A percentile compares a stretch with the other conserved stretches of the same genome.
phyloP scores from a whole-genome alignment of 2,113 vertebrate genomes.

The Dromas ardeola region DNA sequence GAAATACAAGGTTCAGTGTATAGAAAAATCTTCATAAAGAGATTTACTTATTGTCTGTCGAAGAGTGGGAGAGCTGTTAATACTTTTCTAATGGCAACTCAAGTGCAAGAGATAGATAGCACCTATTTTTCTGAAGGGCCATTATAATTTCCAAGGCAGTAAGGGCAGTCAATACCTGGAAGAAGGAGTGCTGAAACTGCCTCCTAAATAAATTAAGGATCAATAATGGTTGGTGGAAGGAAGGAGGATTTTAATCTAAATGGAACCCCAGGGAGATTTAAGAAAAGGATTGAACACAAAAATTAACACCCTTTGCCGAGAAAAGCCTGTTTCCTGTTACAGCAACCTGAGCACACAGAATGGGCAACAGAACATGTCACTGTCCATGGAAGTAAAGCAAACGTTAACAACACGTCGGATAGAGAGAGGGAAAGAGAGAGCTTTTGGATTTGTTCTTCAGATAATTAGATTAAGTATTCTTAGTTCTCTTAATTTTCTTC shows the following conservation, averaged over 20 bases:
- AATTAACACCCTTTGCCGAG: not conserved
- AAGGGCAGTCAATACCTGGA: constrained; percentile 37
- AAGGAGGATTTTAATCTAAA: constrained; percentile 50
- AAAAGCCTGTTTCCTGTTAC: not conserved
- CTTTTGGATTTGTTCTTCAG: not conserved
- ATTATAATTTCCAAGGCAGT: constrained; percentile 40
- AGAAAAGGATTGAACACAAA: constrained; percentile 4
- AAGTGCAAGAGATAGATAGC: not conserved
- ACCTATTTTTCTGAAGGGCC: constrained; percentile 34
- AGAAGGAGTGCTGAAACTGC: constrained; percentile 42
- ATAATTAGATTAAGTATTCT: not conserved
- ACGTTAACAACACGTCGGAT: fast-evolving
- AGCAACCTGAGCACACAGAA: not conserved
- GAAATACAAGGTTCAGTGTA: not conserved
- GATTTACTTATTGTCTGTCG: not conserved
- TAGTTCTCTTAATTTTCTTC: not conserved
- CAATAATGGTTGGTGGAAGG: constrained; percentile 39
- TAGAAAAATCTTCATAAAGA: not conserved
- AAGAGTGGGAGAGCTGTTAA: not conserved
- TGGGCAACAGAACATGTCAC: not conserved
- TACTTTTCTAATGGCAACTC: constrained; percentile 14
- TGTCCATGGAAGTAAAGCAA: not conserved
- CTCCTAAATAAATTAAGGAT: constrained; percentile 66
- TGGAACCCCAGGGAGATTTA: constrained; percentile 5
- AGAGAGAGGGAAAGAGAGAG: not conserved